Conservation (phyloP, 2,797 vertebrate genomes). For the Neosilurus hyrtlii region DNA sequence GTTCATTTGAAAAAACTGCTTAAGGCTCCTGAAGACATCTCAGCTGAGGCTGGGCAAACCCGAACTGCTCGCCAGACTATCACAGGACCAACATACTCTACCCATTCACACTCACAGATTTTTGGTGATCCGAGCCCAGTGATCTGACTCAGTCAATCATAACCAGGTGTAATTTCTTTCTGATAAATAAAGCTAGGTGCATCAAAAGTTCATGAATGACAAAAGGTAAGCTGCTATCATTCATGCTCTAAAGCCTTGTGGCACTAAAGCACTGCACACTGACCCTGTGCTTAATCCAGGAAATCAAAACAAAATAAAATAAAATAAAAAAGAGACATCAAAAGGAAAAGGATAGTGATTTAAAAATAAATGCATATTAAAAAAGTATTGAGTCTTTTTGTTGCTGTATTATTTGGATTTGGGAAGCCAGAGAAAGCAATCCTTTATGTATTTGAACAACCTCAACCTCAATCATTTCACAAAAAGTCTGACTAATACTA, state of each 20-base stretch:
- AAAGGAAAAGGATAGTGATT: no score
- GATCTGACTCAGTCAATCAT: not conserved
- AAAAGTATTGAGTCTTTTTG: not conserved
- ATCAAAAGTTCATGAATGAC: constrained; percentile 8
- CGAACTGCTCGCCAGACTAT: no score
- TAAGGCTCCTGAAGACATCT: no score
- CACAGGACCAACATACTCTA: no score
- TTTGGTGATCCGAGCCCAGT: no score
- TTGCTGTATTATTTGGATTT: constrained; percentile 9
- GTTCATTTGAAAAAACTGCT: no score
- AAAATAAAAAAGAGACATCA: not conserved
- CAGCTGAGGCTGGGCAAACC: no score
- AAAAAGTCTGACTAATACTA: not conserved
- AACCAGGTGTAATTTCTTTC: not conserved
- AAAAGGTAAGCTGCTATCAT: constrained; percentile 21
- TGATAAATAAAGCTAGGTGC: not conserved
- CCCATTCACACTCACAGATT: no score
- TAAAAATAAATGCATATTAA: not conserved
- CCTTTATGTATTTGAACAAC: constrained; percentile 15
- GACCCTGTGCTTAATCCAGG: constrained; percentile 11
- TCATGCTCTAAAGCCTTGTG: not conserved
- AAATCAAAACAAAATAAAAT: not conserved
- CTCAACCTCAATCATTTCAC: not conserved
- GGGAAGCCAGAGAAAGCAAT: constrained; percentile 10
- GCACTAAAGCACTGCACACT: no score